Base-by-base conservation (phyloP, 1,140 invertebrate species). In the Oryctes rhinoceros region DNA sequence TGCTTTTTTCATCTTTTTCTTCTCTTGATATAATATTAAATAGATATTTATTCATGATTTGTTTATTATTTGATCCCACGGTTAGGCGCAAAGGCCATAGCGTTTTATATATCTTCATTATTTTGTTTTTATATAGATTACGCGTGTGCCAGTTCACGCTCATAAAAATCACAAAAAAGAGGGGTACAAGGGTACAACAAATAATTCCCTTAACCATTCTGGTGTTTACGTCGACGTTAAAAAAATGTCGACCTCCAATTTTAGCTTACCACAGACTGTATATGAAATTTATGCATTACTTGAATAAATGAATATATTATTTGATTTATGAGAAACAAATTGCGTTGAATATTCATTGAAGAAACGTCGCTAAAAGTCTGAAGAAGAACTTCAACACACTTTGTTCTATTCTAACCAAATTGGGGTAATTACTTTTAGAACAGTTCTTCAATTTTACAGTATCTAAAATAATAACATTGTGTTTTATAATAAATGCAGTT, bases 51-150 rank as follows among this genome's bases (percentile, higher is more conserved):
- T 85, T 81, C 83, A 84, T 87, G 86, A 87, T 87, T 87, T 86
- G 85, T 86, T 87, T 85, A 80, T 81, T 83, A 86, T 83, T 88
- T 88, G 87, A 88, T 88, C 87, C 87, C 87, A 87, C 86, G 83
- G 84, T 87, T 84, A 86, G 87, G 87, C 87, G 86, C 85, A 76
- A 76, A 82, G 84, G 85, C 86, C 84, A 82, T 85, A 85, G 80
- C 83, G 81, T 83, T 84, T 84, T 81, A 81, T 83, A 78, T 81
- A 79, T 79, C 81, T 84, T 81, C 53, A 59, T 76, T 47, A 74
- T 20, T 74, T 74, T 74, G 15, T 48, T 76, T 76, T 47, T 44
- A 44, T 18, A 18, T 76, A 76, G 83, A 77, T 81, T 81, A 83
- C 79, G 82, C 82, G 83, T 86, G 85, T 85, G 85, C 85, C 85